Evolutionary conservation across 2,797 vertebrate genomes (phyloP), one percentile per base, ranked within the genome.

Genomic region (Malurus splendens): DNA sequence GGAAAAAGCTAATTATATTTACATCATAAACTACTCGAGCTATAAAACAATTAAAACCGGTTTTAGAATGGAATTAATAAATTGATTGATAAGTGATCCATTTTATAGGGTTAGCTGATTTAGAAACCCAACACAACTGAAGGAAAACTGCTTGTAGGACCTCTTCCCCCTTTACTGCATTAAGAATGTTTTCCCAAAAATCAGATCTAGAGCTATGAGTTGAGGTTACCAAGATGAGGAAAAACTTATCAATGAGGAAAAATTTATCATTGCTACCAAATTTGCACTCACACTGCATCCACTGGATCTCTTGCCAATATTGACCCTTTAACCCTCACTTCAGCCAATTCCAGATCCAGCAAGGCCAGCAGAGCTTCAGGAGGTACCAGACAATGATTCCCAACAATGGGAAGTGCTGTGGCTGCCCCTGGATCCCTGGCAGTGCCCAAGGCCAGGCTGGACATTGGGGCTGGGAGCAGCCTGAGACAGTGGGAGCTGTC

Each of bases 1-100:
- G 57, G 89, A 42, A 79, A 93, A 86, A 71, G 48, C 68, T 93
- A 94, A 96, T 96, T 93, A 92, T 76, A 94, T 89, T 94, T 82
- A 93, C 72, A 86, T 54, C 48, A 90, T 59, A 94, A 91, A 87
- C n/a, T 47, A 78, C 30, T 36, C 15, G 17, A 65, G 18, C n/a
- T 25, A 27, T 32, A 48, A 61, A 93, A 33, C 30, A 65, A 74
- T 82, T 41, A 55, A 82, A 54, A 52, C 42, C 38, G 5, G 1
- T 30, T 50, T 71, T 42, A 51, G 65, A 91, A 54, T 16, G 62
- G 54, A 94, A 72, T n/a, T n/a, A 24, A 47, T 47, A 76, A 65
- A 82, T 20, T 22, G 25, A 71, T 60, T 56, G 47, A 72, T n/a
- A 64, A 44, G 28, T 17, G 76, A 33, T 56, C 24, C 68, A 18